Conservation (phyloP, 2,797 vertebrate genomes). For the Sebastes aleutianus region DNA sequence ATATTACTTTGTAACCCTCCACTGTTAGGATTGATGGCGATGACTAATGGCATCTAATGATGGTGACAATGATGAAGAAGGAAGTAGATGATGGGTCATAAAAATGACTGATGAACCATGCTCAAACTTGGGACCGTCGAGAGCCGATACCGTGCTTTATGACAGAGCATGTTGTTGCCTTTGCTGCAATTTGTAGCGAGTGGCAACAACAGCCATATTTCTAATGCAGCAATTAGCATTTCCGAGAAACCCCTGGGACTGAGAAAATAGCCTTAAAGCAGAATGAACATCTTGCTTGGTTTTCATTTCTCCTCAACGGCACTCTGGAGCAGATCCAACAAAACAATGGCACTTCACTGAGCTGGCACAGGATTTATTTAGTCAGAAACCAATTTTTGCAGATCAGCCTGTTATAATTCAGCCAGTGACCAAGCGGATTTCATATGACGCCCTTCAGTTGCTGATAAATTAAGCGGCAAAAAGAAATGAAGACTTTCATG, state of each 20-base stretch:
- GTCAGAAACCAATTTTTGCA: constrained; percentile 59
- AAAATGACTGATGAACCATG: constrained; percentile 76
- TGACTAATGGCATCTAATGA: constrained; percentile 79
- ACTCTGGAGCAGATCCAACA: constrained; percentile 54
- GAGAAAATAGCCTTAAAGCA: constrained; percentile 70
- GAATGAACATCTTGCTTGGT: constrained; percentile 64
- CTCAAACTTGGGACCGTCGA: constrained; percentile 55
- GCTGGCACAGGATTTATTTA: constrained; percentile 60
- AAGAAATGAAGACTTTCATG: constrained; percentile 35
- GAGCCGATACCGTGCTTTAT: constrained; percentile 56
- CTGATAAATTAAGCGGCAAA: constrained; percentile 44
- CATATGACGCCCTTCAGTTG: constrained; percentile 22
- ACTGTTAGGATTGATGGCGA: constrained; percentile 69
- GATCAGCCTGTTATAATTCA: constrained; percentile 59
- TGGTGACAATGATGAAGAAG: constrained; percentile 80
- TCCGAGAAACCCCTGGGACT: constrained; percentile 56
- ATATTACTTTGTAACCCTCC: constrained; percentile 70
- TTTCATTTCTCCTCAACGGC: constrained; percentile 61
- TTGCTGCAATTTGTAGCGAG: constrained; percentile 73
- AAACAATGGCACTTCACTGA: constrained; percentile 61
- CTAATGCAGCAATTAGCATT: constrained; percentile 77
- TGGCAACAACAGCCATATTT: constrained; percentile 69
- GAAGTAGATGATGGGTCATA: constrained; percentile 74
- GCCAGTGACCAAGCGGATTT: constrained; percentile 42
- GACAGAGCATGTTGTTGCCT: constrained; percentile 71